A percentile compares a stretch with the other conserved stretches of the same genome.
Evolutionary conservation across 2,113 vertebrate genomes (phyloP).

Genomic region (Ailurus styani): DNA sequence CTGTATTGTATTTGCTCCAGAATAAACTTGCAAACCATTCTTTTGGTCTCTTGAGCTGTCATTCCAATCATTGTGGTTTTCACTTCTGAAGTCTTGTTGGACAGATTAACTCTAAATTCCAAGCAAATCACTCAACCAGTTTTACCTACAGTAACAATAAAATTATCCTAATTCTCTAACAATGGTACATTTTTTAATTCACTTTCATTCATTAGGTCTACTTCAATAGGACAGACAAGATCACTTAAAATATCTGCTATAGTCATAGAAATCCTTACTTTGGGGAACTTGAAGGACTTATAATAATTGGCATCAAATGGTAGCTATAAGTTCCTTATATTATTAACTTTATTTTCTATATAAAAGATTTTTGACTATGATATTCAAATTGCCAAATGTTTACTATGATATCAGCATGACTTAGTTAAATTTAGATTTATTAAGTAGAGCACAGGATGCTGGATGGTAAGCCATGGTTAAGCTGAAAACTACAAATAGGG

Average conservation of each 20-base stretch:
- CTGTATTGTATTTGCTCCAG: not conserved
- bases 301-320: not conserved
- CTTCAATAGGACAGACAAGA: not conserved
- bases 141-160: not conserved
- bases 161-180: not conserved
- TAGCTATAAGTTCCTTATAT: not conserved
- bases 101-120: not conserved
- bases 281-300: not conserved
- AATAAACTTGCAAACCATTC: not conserved
- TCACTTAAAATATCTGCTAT: not conserved
- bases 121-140: not conserved
- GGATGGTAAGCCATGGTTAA: not conserved
- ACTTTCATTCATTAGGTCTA: not conserved
- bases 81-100: not conserved
- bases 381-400: not conserved
- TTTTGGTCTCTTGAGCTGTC: not conserved
- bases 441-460: not conserved
- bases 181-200: not conserved
- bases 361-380: not conserved
- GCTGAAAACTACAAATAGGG: not conserved
- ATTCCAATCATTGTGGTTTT: not conserved
- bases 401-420: not conserved
- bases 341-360: not conserved
- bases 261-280: not conserved
- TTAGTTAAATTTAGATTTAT: not conserved